A percentile compares a stretch with the other conserved stretches of the same genome.
These are phyloP conservation scores for Centropyge bicolor DNA, from an alignment of 2,797 vertebrate genomes.

Conservation along the genomic window DNA sequence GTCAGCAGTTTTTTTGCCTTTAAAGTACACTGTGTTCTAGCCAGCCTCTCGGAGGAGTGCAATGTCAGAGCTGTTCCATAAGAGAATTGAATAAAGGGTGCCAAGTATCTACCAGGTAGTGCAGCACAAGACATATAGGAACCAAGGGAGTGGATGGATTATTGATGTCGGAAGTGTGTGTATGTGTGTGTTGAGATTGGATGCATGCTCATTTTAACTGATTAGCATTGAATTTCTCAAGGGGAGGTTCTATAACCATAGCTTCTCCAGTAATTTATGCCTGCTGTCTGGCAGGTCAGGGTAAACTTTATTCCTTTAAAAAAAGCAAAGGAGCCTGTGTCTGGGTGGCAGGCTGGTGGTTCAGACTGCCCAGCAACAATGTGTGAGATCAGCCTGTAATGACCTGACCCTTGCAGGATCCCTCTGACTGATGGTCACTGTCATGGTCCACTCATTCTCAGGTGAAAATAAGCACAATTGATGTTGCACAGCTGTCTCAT, in stretches of 20 bases:
- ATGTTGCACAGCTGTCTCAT: slow-evolving; percentile 36
- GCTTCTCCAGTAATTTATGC: slow-evolving; percentile 50
- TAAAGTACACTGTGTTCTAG: slow-evolving; percentile 63
- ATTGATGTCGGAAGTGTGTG: slow-evolving; percentile 18
- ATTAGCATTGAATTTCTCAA: slow-evolving; percentile 33
- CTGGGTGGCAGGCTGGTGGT: background rate
- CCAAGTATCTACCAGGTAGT: slow-evolving; percentile 52
- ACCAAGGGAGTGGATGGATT: slow-evolving; percentile 37
- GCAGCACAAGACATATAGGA: slow-evolving; percentile 43
- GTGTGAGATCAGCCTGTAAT: slow-evolving; percentile 27
- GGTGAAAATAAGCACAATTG: slow-evolving; percentile 43
- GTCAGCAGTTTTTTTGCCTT: slow-evolving; percentile 32
- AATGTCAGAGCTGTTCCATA: slow-evolving; percentile 46
- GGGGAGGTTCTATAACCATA: background rate
- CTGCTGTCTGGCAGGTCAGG: slow-evolving; percentile 24
- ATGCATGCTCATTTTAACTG: slow-evolving; percentile 21
- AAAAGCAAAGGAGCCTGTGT: slow-evolving; percentile 1
- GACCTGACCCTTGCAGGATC: slow-evolving; percentile 24
- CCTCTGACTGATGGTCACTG: slow-evolving; percentile 53
- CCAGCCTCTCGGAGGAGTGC: slow-evolving; percentile 37
- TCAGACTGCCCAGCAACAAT: slow-evolving; percentile 55
- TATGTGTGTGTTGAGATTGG: slow-evolving; percentile 10
- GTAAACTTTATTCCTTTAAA: slow-evolving; percentile 30
- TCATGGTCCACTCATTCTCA: slow-evolving; percentile 32
- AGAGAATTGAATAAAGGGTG: slow-evolving; percentile 47